These are phyloP conservation scores for Plumapathes pennacea DNA, from an alignment of 92 coral and sea anemone genomes.

Conservation along the genomic window DNA sequence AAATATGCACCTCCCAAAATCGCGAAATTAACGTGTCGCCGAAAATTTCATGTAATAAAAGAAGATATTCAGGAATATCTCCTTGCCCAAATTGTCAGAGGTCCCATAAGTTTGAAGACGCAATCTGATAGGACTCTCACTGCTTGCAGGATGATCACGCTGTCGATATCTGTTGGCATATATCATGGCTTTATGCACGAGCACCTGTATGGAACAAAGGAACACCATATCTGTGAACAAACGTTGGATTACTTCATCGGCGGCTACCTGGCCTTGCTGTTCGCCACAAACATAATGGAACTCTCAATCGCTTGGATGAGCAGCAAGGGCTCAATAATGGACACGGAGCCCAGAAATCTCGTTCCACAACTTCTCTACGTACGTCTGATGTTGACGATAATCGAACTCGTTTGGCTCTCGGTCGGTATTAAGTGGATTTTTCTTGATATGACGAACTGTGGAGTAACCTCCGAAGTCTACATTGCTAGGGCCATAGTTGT, in stretches of 20 bases:
- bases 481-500: constrained; percentile 86
- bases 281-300: constrained; percentile 95
- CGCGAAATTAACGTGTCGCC: no score
- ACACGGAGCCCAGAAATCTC: constrained; percentile 82
- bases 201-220: constrained; percentile 32
- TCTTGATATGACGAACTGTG: constrained; percentile 60
- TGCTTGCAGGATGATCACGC: constrained; percentile 70
- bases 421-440: constrained; percentile 95
- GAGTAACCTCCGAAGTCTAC: constrained; percentile 50
- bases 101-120: neutral
- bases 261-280: constrained; percentile 87
- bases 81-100: neutral
- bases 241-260: constrained; percentile 93
- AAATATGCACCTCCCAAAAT: no score
- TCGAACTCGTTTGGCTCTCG: constrained; percentile 89
- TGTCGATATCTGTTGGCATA: constrained; percentile 65
- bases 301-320: constrained; percentile 94
- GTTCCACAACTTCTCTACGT: constrained; percentile 86
- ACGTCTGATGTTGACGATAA: constrained; percentile 71
- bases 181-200: constrained; percentile 76
- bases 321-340: constrained; percentile 91
- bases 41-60: no score
- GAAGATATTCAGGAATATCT: no score
- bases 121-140: neutral
- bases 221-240: constrained; percentile 70